Percentiles rank a stretch among this genome's conserved stretches.
These are phyloP conservation scores for Campaea margaritaria DNA, from an alignment of 2,888 invertebrate species.

Conservation along the genomic window DNA sequence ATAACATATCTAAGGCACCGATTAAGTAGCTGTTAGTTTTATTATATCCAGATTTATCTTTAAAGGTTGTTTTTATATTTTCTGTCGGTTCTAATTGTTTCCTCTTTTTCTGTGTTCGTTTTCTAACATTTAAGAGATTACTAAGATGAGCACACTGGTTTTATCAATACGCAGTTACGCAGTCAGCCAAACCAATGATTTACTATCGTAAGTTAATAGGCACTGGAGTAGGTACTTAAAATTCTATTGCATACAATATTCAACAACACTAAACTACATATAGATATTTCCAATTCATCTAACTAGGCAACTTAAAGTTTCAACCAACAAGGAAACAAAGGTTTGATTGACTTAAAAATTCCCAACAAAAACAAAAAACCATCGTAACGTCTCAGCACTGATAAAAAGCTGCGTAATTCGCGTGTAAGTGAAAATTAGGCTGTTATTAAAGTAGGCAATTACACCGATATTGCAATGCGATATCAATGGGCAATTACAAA, in stretches of 20 bases:
- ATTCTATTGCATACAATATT: no score
- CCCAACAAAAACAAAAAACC: conserved; percentile 3
- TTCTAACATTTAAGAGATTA: no score
- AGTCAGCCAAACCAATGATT: no score
- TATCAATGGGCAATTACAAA: conserved; percentile 58
- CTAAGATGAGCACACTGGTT: no score
- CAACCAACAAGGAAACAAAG: background rate
- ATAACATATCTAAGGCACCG: conserved; percentile 20
- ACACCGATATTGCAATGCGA: conserved; percentile 55
- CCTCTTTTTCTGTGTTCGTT: background rate
- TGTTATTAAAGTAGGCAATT: conserved; percentile 56
- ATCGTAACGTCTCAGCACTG: conserved; percentile 11
- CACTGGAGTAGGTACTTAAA: no score
- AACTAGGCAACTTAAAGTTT: background rate
- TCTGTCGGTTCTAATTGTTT: conserved; percentile 8
- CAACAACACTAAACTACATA: no score
- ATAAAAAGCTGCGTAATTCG: conserved; percentile 48
- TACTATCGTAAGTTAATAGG: no score
- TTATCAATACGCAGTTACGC: no score
- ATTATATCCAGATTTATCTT: conserved; percentile 17
- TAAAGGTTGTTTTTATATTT: conserved; percentile 15
- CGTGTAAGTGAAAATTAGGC: conserved; percentile 65
- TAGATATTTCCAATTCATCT: background rate
- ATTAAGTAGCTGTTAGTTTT: conserved; percentile 13
- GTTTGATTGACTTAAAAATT: background rate